A percentile compares a stretch with the other conserved stretches of the same genome.
These are phyloP conservation scores for Sorex araneus DNA, from an alignment of 2,113 vertebrate species.

Conservation along the genomic window DNA sequence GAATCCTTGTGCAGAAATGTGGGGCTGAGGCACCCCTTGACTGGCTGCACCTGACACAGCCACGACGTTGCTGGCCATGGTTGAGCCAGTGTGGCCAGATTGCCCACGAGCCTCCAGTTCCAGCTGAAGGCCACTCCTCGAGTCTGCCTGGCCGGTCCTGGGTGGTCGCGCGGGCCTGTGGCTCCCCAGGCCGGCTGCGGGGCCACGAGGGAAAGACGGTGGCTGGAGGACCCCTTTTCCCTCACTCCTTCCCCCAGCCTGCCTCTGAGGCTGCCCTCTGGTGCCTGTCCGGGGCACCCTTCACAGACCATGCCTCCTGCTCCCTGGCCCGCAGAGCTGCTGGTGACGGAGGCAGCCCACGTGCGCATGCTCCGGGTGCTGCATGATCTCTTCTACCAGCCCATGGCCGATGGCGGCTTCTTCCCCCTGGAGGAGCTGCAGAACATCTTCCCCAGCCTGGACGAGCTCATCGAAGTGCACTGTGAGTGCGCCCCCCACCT, in stretches of 20 bases:
- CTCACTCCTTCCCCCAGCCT: not conserved
- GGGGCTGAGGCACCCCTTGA: not conserved
- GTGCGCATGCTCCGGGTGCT: constrained; percentile 95
- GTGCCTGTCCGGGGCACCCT: not conserved
- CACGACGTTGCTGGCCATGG: too few species aligned
- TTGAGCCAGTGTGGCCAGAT: too few species aligned
- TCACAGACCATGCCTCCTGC: not conserved
- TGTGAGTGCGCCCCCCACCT: constrained; percentile 87
- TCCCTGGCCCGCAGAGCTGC: constrained; percentile 89
- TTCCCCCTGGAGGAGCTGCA: constrained; percentile 87
- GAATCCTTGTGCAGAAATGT: not conserved
- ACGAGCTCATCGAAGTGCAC: constrained; percentile 95
- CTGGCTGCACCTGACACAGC: too few species aligned
- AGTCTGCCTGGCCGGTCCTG: too few species aligned
- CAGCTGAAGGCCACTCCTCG: too few species aligned
- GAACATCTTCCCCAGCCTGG: constrained; percentile 94
- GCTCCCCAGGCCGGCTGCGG: not conserved
- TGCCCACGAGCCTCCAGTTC: too few species aligned
- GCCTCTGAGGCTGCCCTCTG: not conserved
- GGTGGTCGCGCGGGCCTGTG: too few species aligned
- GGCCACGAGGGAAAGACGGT: not conserved
- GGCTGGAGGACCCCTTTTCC: too few species aligned
- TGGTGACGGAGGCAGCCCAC: constrained; percentile 94
- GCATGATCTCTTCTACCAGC: constrained; percentile 93
- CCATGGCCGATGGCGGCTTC: constrained; percentile 89